Conservation (phyloP, 2,113 vertebrate genomes). For the Serinus canaria region DNA sequence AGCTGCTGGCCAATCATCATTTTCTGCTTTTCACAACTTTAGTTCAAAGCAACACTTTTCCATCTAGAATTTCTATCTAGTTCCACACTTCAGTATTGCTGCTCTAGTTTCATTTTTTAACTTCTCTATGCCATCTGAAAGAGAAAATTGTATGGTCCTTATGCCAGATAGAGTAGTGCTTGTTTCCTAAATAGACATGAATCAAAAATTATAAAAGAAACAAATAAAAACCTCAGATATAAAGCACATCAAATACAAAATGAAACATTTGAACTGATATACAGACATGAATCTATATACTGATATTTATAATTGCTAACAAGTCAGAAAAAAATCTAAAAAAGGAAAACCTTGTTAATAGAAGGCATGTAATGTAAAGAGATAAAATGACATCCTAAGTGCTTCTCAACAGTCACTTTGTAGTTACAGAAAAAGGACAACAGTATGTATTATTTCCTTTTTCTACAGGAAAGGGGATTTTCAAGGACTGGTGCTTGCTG, state of each 20-base stretch:
- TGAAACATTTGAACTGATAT: background rate
- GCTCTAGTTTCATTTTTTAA: background rate
- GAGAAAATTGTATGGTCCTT: background rate
- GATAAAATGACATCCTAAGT: background rate
- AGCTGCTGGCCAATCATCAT: background rate
- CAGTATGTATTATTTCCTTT: background rate
- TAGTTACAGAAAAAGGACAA: background rate
- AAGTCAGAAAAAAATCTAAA: background rate
- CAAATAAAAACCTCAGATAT: rapidly evolving
- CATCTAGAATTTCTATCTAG: background rate
- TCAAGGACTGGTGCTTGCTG: background rate
- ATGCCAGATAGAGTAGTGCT: background rate
- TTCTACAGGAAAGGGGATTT: background rate
- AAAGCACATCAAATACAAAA: background rate
- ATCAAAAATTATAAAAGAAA: background rate
- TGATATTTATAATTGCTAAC: background rate
- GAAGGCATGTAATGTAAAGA: background rate
- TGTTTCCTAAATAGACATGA: background rate
- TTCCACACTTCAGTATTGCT: background rate
- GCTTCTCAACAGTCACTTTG: background rate
- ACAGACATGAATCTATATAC: background rate
- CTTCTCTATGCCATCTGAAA: background rate
- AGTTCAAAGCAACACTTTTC: background rate
- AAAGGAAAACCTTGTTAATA: background rate
- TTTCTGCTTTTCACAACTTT: background rate